Base-by-base conservation (phyloP, 2,888 invertebrate genomes). In the Anarsia innoxiella region DNA sequence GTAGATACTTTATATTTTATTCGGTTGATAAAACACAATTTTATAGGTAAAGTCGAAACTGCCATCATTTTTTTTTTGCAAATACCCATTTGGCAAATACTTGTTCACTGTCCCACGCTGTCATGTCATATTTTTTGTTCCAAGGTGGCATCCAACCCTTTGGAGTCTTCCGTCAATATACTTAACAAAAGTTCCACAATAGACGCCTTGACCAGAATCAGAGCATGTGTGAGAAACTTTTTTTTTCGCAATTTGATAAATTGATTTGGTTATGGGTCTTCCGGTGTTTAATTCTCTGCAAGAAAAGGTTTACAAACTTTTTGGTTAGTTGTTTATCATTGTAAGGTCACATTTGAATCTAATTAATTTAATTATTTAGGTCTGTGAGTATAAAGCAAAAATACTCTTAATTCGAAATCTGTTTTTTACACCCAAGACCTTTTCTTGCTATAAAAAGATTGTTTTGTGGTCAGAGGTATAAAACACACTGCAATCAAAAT, bases 191-290 rank as follows among this genome's bases (percentile, higher is more conserved):
- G 52, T 59, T 48, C 61, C 66, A 82, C 72, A 83, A 82, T 68
- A 53, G 69, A 59, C 70, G 66, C 54, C 78, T 73, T 83, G 83
- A 84, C 84, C 83, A 80, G 76, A 78, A 77, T 68, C 67, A 44
- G 63, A 64, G 51, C 76, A 75, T 59, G 66, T 71, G 69, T 68
- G 70, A 53, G 63, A 63, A 56, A 35, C 19, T 39, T 57, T 61
- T 66, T 43, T 59, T 63, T 67, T 66, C 59, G 53, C 44, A 45
- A 40, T 44, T 51, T 63, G 51, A 61, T 59, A 46, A 54, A 63
- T 64, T 56, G 53, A 53, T 56, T 56, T 41, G 19, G 48, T 42
- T 40, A 45, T 36, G 42, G 41, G 38, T 37, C 53, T 59, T 62
- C 53, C 56, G 53, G 44, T 45, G 34, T 25, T 25, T 25, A n/a